Percentiles rank a stretch among this genome's conserved stretches.
phyloP scores from a whole-genome alignment of 2,113 vertebrate genomes.

The Oxyura jamaicensis region DNA sequence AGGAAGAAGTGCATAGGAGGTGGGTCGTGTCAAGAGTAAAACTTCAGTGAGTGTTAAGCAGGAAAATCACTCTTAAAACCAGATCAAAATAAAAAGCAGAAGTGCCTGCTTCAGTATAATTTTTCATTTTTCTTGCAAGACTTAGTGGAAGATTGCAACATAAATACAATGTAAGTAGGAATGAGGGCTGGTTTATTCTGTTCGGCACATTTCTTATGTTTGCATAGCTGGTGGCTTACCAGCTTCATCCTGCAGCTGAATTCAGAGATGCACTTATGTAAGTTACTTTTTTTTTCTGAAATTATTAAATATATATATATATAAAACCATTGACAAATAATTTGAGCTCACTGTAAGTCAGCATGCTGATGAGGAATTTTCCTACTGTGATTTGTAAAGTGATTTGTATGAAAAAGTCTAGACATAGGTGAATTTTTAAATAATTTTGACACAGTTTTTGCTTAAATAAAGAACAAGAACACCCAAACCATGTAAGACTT shows the following conservation, averaged over 20 bases:
- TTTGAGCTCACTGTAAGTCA: not conserved
- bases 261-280: accelerated
- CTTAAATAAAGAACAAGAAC: not conserved
- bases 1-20: accelerated
- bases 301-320: not conserved
- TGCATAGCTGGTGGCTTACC: not conserved
- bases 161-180: not conserved
- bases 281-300: not conserved
- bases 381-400: not conserved
- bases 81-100: not conserved
- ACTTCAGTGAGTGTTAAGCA: not conserved
- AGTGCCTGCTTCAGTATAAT: not conserved
- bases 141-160: not conserved
- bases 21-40: not conserved
- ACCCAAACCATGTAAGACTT: not conserved
- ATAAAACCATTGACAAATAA: not conserved
- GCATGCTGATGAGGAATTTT: not conserved
- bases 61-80: not conserved
- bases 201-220: not conserved
- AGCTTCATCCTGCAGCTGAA: not conserved
- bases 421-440: not conserved
- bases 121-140: not conserved
- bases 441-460: not conserved
- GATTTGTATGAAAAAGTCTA: not conserved
- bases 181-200: not conserved